phyloP scores from a whole-genome alignment of 2,113 vertebrate genomes.

The Oncorhynchus kisutch region DNA sequence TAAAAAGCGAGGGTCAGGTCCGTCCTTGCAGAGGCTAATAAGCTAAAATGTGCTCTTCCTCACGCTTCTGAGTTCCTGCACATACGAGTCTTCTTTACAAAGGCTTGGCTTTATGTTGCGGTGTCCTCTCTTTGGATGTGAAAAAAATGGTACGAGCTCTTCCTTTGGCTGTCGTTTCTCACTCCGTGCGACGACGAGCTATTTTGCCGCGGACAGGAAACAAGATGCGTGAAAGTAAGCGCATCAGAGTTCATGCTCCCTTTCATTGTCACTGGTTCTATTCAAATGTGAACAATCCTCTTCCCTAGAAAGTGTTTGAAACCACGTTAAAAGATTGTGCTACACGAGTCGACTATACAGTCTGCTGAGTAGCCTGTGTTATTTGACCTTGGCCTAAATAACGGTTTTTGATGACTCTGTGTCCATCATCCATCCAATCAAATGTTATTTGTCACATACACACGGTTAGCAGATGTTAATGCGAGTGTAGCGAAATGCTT shows the following conservation, averaged over 20 bases:
- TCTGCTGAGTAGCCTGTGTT: no score
- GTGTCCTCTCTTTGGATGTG: conserved; percentile 1
- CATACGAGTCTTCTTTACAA: neutral
- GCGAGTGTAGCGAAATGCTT: no score
- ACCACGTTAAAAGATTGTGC: no score
- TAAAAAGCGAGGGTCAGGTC: neutral
- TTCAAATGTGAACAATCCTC: neutral
- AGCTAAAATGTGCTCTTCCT: neutral
- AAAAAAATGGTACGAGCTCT: neutral
- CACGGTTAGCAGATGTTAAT: no score
- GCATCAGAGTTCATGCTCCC: neutral
- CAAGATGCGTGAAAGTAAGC: conserved; percentile 1
- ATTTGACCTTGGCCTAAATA: no score
- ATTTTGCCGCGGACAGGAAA: conserved; percentile 39
- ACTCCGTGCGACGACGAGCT: conserved; percentile 24
- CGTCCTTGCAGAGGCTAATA: neutral
- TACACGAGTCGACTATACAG: no score
- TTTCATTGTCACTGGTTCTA: neutral
- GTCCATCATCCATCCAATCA: no score
- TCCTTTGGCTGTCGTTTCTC: neutral
- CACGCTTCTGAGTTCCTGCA: neutral
- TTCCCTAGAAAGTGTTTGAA: no score
- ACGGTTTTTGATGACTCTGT: no score
- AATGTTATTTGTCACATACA: no score
- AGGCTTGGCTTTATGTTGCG: neutral